phyloP scores from a whole-genome alignment of 1,140 invertebrate species.

The Holotrichia oblita region DNA sequence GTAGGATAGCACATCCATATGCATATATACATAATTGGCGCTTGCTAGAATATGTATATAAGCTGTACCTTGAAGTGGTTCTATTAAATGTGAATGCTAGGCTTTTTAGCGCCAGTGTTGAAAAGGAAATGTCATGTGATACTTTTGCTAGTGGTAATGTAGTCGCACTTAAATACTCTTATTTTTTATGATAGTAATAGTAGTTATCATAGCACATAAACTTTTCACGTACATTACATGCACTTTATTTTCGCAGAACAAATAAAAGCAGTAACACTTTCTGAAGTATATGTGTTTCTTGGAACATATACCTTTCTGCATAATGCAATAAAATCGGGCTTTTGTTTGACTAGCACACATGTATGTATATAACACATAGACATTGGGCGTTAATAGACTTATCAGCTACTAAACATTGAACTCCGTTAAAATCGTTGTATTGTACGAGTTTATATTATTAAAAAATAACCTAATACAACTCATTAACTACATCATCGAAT shows the following conservation, averaged over 20 bases:
- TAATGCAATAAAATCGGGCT: too few relatives aligned
- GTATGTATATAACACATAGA: too few relatives aligned
- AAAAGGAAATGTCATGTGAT: constrained; percentile 28
- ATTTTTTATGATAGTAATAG: not conserved
- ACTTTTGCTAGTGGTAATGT: not conserved
- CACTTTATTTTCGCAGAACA: not conserved
- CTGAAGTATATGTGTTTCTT: not conserved
- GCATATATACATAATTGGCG: not conserved
- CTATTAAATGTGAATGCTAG: constrained; percentile 23
- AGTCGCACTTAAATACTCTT: not conserved
- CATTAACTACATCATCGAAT: too few relatives aligned
- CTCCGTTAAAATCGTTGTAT: too few relatives aligned
- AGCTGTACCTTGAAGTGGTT: constrained; percentile 2
- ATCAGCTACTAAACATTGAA: too few relatives aligned
- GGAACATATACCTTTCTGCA: not conserved
- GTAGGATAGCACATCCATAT: not conserved
- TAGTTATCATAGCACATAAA: constrained; percentile 9
- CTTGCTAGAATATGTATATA: not conserved
- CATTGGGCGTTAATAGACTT: too few relatives aligned
- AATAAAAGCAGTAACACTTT: not conserved
- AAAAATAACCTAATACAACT: too few relatives aligned
- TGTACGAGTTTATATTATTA: too few relatives aligned
- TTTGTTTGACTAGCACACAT: too few relatives aligned
- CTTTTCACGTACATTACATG: not conserved
- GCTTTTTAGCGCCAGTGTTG: constrained; percentile 21